Evolutionary conservation across 2,113 vertebrate genomes (phyloP), one percentile per base, ranked within the genome.

Genomic region (Lota lota): DNA sequence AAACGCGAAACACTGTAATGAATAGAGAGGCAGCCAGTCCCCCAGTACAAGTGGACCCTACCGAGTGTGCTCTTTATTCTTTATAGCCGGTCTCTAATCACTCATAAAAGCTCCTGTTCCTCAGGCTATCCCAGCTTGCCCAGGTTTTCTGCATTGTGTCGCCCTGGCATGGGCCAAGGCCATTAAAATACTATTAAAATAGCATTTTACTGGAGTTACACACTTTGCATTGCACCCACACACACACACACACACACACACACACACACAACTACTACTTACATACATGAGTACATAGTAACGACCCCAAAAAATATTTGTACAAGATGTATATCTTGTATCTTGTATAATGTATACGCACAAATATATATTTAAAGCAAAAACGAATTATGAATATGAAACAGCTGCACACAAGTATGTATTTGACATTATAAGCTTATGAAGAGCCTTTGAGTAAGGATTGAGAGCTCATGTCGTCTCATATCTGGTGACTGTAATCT

Each of bases 121-220:
- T 51, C 60, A 63, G 64, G 67, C 61, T 70, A 61, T 61, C 60
- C 67, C 67, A 77, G 51, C 71, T 73, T 76, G 70, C 70, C 74
- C 74, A 74, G 47, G 59, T 5, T 68, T 73, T 70, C 22, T 68
- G 50, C 65, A 65, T 58, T 63, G 74, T 64, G 51, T 64, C 57
- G 36, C 17, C 20, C 28, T 58, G 58, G 54, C 47, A 10, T 66
- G 28, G 54, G 22, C 11, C 17, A 63, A 74, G 33, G 50, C 70
- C 65, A 74, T 74, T 80, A 65, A 80, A 76, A 70, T 16, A 56
- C 74, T 70, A 80, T 80, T 73, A 73, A 79, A 74, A 68, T 54
- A 56, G 57, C 67, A 76, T 74, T 70, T 20, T 64, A 68, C 61
- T 59, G 12, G 16, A 16, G 5, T 5, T 54, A 54, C 53, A 54